Evolutionary conservation across 2,113 vertebrate genomes (phyloP).

Genomic region (Hiodon alosoides): DNA sequence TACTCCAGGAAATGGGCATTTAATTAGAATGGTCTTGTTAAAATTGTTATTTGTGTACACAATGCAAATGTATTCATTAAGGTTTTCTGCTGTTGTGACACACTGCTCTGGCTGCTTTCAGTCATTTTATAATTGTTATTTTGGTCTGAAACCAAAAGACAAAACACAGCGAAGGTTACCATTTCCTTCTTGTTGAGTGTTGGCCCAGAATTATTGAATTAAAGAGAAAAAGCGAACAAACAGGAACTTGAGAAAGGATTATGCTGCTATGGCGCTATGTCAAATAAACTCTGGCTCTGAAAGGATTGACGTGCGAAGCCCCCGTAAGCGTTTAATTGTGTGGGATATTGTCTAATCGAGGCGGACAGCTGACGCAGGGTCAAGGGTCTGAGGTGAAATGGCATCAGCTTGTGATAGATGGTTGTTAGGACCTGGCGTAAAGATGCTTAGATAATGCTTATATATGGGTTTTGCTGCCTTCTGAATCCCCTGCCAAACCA

Average conservation of each 20-base stretch:
- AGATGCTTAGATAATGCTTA: too few species aligned
- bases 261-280: slow-evolving; percentile 19
- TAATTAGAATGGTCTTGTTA: slow-evolving; percentile 6
- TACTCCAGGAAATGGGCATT: slow-evolving; percentile 1
- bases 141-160: slow-evolving; percentile 18
- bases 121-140: slow-evolving; percentile 8
- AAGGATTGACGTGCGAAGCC: slow-evolving; percentile 28
- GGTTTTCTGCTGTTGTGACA: slow-evolving; percentile 9
- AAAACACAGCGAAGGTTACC: neutral
- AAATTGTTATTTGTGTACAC: slow-evolving; percentile 15
- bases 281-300: slow-evolving; percentile 17
- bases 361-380: too few species aligned
- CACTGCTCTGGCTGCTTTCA: neutral
- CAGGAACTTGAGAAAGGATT: neutral
- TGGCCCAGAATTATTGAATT: slow-evolving; percentile 23
- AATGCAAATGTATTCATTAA: slow-evolving; percentile 16
- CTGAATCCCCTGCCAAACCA: slow-evolving; percentile 27
- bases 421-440: too few species aligned
- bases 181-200: slow-evolving; percentile 10
- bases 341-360: neutral
- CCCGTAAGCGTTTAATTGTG: slow-evolving; percentile 28
- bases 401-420: too few species aligned
- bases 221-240: slow-evolving; percentile 9
- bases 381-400: too few species aligned
- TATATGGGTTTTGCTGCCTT: neutral